Evolutionary conservation across 2,113 vertebrate genomes (phyloP), one percentile per base, ranked within the genome.

Genomic region (Clarias gariepinus): DNA sequence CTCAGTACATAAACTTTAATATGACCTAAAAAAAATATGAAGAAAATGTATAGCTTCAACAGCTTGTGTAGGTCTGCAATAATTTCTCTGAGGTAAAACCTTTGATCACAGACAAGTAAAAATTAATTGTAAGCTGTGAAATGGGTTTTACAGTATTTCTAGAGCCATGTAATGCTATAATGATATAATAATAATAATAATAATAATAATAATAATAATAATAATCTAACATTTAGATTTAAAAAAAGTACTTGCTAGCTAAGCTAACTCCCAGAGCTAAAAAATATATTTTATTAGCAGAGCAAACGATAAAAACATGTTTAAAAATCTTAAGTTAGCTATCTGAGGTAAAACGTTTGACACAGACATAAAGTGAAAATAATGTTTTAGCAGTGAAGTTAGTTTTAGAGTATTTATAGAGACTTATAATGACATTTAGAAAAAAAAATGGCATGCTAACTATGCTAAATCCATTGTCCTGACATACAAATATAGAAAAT

Each of bases 401-500:
- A 18, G 57, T 80, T 80, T 79, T 60, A 47, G 19, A 36, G 53
- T 80, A 60, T 80, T 80, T 80, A 28, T 58, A 33, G 55, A 3
- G 21, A 25, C 21, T 4, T 74, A 25, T 74, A 23, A 12, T 74
- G 21, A 73, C n/a, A 1, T 79, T 33, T 25, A 1, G 25, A 3
- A 13, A 18, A 19, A 19, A 23, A 60, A 58, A 80, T 13, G 19
- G 3, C 15, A 6, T 2, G 28, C 55, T 80, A 36, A 30, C 57
- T 60, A 60, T 21, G 55, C 55, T 60, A 60, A 80, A n/a, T 79
- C 3, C 0, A 19, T 30, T 33, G 52, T 78, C 30, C 10, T 30
- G 53, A 58, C 53, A 25, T 79, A 79, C 33, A 79, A 58, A 30
- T 30, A 78, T n/a, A 55, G 47, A 30, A 78, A 28, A 78, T 79